Evolutionary conservation across 2,888 invertebrate species (phyloP), one percentile per base, ranked within the genome.

Genomic region (Drosophila aldrichi): DNA sequence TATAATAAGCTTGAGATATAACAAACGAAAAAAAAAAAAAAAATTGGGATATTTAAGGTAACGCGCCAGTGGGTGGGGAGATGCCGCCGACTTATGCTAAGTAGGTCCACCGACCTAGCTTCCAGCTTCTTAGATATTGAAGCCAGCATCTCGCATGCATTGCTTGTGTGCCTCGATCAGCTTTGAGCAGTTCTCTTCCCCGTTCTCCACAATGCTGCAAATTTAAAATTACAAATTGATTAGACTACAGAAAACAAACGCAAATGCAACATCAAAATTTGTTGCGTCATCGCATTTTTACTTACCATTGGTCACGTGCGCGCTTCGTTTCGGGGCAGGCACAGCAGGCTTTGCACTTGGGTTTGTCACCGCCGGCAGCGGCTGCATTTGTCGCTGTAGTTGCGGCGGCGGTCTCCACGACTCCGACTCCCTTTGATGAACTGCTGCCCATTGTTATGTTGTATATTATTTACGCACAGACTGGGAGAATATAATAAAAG

Each of bases 311-410:
- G 94, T 99, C 99, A 89, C 99, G 94, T 38, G 94, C 96, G 93
- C 95, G 95, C 93, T 98, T 98, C 0, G 98, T 99, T 94, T 99
- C 98, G 0, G 98, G 98, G 93, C 99, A 99, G 5, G 98, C 98
- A 94, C 99, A 99, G 91, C 99, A 99, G 5, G 98, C 96, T 92
- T 98, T 99, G 73, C 97, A 93, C 91, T 97, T 97, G 52, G 96
- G 96, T 85, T 96, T 96, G 8, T 83, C 89, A 3, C 67, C 84
- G 9, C 67, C 79, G 2, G 51, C 54, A 20, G 90, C 88, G 2
- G 63, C 49, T 12, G 93, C 93, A 16, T 92, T 93, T 44, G 81
- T 81, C 16, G 75, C 67, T 29, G 49, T 65, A 16, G 81, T 18
- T 10, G 56, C 56, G 25, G 91, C 88, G 14, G 92, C 91, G 29